Base-by-base conservation (phyloP, 2,113 vertebrate species). In the Synchiropus splendidus region DNA sequence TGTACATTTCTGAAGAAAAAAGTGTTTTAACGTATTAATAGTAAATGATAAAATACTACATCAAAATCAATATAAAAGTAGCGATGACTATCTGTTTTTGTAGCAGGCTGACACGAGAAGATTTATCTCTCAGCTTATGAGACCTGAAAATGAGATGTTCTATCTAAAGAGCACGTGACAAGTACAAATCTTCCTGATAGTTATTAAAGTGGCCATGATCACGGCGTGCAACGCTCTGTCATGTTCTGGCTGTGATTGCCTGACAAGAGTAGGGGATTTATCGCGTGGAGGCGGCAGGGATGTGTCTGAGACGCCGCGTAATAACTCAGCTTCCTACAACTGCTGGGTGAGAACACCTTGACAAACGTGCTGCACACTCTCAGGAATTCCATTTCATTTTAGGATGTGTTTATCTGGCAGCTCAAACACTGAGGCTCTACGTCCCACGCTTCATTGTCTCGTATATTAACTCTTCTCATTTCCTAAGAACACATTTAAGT, bases 101-200 rank as follows among this genome's bases (percentile, higher is more conserved):
- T 56, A 10, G 54, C 14, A 14, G 43, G 42, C 4, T 4, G 12
- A 10, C 40, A 27, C 27, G 35, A 40, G 51, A 64, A 67, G 61
- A 71, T 82, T 66, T 61, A 78, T 74, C 32, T 55, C 33, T 15
- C 16, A 9, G 17, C 60, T 74, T 70, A 69, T 69, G 61, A 76
- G n/a, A 10, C 0, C 45, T 48, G 57, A 51, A 37, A 64, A 62
- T 47, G 43, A 12, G 58, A 64, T 39, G 42, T 48, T 70, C 18
- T 47, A 60, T 67, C 48, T 64, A 70, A 54, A 61, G 40, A 65
- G 50, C 39, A 45, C 9, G 37, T 76, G 81, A 82, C 82, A 77
- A 72, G 69, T 69, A 81, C 79, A 84, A 79, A 85, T 83, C 74
- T 58, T 63, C 61, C 48, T 61, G 58, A 69, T 75, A 61, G 70